These are phyloP conservation scores for Nipponia nippon DNA, from an alignment of 2,113 vertebrate species.

Conservation along the genomic window DNA sequence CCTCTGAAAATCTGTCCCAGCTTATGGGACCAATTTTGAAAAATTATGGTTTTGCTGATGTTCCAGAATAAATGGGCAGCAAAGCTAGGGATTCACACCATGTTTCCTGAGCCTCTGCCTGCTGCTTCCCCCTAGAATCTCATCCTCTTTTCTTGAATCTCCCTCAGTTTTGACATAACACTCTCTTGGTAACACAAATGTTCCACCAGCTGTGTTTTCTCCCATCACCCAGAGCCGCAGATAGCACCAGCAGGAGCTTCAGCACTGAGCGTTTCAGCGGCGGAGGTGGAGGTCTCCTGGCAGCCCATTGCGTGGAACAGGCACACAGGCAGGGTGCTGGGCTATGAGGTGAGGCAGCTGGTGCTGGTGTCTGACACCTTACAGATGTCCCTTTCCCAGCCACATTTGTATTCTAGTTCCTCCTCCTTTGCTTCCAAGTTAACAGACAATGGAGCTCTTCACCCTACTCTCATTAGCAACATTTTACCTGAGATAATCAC, in stretches of 20 bases:
- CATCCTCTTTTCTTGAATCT: not conserved
- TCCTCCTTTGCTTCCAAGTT: not conserved
- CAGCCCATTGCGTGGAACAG: constrained; percentile 75
- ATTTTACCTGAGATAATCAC: not conserved
- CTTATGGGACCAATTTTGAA: fast-evolving
- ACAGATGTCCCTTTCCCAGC: not conserved
- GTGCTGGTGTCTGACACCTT: not conserved
- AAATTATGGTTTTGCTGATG: not conserved
- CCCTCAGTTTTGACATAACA: not conserved
- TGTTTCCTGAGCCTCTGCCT: not conserved
- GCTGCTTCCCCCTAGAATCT: not conserved
- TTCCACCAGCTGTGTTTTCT: not conserved
- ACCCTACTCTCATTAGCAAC: not conserved
- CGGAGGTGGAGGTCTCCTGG: constrained; percentile 85
- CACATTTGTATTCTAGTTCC: not conserved
- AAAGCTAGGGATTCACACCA: not conserved
- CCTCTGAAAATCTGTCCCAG: not conserved
- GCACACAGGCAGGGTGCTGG: constrained; percentile 78
- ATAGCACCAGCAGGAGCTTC: constrained; percentile 73
- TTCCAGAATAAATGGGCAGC: fast-evolving
- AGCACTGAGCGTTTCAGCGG: constrained; percentile 76
- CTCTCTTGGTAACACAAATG: not conserved
- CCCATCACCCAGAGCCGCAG: constrained; percentile 74
- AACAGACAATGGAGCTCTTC: not conserved
- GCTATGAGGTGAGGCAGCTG: constrained; percentile 81